Evolutionary conservation across 1,140 invertebrate genomes (phyloP), one percentile per base, ranked within the genome.

Genomic region (Neodiprion lecontei): DNA sequence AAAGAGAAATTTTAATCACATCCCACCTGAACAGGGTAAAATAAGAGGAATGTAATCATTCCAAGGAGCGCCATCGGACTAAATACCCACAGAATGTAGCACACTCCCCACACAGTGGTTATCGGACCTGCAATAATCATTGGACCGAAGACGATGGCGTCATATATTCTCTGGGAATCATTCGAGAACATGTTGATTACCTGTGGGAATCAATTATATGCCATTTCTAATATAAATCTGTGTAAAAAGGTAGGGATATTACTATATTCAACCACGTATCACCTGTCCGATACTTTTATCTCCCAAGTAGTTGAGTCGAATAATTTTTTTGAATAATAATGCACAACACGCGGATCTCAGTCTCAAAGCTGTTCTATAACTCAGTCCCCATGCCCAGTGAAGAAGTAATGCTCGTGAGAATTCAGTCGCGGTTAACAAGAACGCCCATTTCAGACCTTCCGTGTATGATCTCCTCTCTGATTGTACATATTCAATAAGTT

Each of bases 21-120:
- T 40, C 5, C 28, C 5, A 93, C 93, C 89, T 95, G 92, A 70
- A 93, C 78, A 14, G 91, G 89, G 84, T 94, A 94, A 80, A 93
- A 93, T 9, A 90, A 71, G 21, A 93, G 74, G 78, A 94, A 94
- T 17, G 90, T 87, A 9, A 89, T 78, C 79, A 93, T 88, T 70
- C 93, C 93, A 48, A 92, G 74, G 10, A 94, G 80, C 17, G 92
- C 91, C 82, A 90, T 89, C 0, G 89, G 88, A 74, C 91, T 92
- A 50, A 95, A 88, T 21, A 94, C 82, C 77, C 85, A 90, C 1
- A 90, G 80, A 75, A 93, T 90, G 77, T 93, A 95, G 65, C 89
- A 77, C 5, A 91, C 79, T 12, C 91, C 91, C 61, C 89, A 90
- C 53, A 92, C 75, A 49, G 92, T 86, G 8, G 92, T 89, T 70